Conservation (phyloP, 2,797 vertebrate genomes). For the Distichodus sexfasciatus region DNA sequence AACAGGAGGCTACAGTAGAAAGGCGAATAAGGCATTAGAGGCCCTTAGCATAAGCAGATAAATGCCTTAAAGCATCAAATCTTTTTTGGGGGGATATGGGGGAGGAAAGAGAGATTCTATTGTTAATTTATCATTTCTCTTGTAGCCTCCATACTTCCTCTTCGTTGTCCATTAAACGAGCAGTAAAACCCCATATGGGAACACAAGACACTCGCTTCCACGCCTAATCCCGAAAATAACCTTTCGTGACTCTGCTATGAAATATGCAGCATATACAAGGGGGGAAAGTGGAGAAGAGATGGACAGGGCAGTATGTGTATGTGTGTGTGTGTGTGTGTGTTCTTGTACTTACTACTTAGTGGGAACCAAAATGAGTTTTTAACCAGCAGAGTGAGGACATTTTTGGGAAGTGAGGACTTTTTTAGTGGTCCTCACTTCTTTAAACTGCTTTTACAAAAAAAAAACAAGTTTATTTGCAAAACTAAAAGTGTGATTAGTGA, state of each 20-base stretch:
- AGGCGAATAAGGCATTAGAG: conserved; percentile 11
- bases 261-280: conserved; percentile 29
- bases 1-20: background rate
- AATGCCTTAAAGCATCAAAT: conserved; percentile 6
- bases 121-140: conserved; percentile 4
- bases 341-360: too few species aligned
- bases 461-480: too few species aligned
- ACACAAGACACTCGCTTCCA: conserved; percentile 28
- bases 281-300: background rate
- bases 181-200: background rate
- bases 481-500: too few species aligned
- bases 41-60: conserved; percentile 8
- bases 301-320: too few species aligned
- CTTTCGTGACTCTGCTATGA: conserved; percentile 24
- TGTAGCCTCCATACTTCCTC: background rate
- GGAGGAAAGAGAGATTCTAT: background rate
- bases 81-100: background rate
- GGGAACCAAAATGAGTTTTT: too few species aligned
- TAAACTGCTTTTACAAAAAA: too few species aligned
- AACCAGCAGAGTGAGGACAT: too few species aligned
- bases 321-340: too few species aligned
- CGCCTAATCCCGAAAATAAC: conserved; percentile 32
- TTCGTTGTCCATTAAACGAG: conserved; percentile 6
- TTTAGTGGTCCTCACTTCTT: too few species aligned
- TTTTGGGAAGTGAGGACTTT: too few species aligned